Evolutionary conservation across 2,113 vertebrate species (phyloP).

Genomic region (Neotoma lepida): DNA sequence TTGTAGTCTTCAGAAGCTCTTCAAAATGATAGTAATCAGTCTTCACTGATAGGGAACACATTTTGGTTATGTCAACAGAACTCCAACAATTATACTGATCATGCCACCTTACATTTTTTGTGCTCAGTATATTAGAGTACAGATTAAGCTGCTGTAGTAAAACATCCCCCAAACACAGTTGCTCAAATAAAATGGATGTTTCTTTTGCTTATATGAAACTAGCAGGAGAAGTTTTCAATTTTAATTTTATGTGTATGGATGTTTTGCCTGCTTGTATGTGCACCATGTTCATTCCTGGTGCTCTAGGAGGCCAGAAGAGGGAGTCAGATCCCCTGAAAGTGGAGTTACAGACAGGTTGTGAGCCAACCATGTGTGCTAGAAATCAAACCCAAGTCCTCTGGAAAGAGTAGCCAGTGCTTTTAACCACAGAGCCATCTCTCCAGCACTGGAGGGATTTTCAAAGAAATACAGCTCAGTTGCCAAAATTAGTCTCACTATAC

Average conservation of each 20-base stretch:
- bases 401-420: not conserved
- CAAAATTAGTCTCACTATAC: not conserved
- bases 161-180: not conserved
- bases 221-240: not conserved
- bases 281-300: not conserved
- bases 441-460: not conserved
- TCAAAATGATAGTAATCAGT: not conserved
- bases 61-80: not conserved
- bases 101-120: not conserved
- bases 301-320: not conserved
- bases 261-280: not conserved
- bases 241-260: not conserved
- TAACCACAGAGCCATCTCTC: not conserved
- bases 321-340: not conserved
- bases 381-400: not conserved
- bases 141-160: constrained; percentile 9
- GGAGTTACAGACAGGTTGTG: not conserved
- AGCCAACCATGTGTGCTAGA: not conserved
- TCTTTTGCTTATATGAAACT: constrained; percentile 1
- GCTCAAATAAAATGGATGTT: not conserved
- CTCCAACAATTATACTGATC: not conserved
- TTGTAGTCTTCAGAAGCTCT: not conserved
- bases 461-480: not conserved
- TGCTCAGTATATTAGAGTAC: not conserved
- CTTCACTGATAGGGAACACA: not conserved